Percentiles rank a stretch among this genome's conserved stretches.
phyloP scores from a whole-genome alignment of 2,113 vertebrate species.

The Orcinus orca region DNA sequence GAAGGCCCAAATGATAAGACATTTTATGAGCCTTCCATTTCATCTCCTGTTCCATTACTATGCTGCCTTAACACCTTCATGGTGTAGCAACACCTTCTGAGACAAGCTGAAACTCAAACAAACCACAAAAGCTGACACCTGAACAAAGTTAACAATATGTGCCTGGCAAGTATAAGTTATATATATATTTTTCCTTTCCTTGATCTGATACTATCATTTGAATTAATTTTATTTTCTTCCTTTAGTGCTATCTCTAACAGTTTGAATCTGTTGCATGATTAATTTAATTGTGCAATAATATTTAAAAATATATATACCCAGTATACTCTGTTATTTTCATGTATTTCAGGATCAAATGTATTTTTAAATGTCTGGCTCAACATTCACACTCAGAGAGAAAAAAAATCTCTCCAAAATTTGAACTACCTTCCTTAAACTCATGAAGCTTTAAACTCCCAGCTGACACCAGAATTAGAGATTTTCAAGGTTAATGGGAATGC shows the following conservation, averaged over 20 bases:
- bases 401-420: slow-evolving; percentile 13
- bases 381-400: neutral
- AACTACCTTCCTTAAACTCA: slow-evolving; percentile 22
- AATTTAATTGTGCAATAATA: slow-evolving; percentile 38
- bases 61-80: slow-evolving; percentile 18
- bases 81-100: neutral
- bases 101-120: slow-evolving; percentile 24
- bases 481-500: neutral
- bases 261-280: slow-evolving; percentile 7
- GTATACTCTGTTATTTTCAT: neutral
- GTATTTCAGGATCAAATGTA: neutral
- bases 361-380: slow-evolving; percentile 25
- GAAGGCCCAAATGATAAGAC: slow-evolving; percentile 55
- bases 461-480: neutral
- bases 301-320: neutral
- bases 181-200: neutral
- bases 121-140: slow-evolving; percentile 55
- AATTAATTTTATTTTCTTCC: slow-evolving; percentile 46
- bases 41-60: neutral
- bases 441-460: neutral
- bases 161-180: neutral
- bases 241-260: neutral
- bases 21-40: slow-evolving; percentile 59
- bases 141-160: neutral
- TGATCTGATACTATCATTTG: neutral